Evolutionary conservation across 1,140 invertebrate genomes (phyloP).

Genomic region (Drosophila pachea): DNA sequence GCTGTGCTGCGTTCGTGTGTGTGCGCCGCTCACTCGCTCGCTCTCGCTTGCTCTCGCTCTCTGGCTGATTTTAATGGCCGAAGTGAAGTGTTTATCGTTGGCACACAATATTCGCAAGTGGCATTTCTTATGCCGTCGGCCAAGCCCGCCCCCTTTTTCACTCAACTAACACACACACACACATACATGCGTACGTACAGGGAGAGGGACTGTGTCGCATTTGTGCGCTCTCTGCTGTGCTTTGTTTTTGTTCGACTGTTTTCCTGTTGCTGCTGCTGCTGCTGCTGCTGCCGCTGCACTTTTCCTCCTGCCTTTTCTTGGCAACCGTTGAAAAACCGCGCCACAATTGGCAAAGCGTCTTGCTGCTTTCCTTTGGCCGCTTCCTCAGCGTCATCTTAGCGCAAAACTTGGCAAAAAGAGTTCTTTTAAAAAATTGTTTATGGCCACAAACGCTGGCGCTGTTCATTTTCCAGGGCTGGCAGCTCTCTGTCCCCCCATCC

Average conservation of each 20-base stretch:
- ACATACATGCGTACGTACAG: constrained; percentile 9
- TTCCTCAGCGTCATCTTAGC: constrained; percentile 19
- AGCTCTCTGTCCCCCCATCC: constrained; percentile 36
- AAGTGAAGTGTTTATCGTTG: constrained; percentile 79
- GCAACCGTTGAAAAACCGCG: constrained; percentile 74
- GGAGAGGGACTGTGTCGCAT: constrained; percentile 38
- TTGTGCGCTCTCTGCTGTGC: constrained; percentile 36
- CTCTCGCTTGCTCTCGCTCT: constrained; percentile 45
- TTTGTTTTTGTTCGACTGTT: constrained; percentile 52
- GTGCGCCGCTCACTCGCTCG: constrained; percentile 24
- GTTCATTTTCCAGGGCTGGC: constrained; percentile 63
- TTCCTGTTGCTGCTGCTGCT: constrained; percentile 52
- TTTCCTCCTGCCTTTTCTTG: constrained; percentile 70
- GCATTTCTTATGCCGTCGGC: constrained; percentile 72
- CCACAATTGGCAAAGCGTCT: constrained; percentile 68
- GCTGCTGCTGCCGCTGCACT: constrained; percentile 49
- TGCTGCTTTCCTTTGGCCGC: constrained; percentile 33
- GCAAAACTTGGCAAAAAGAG: constrained; percentile 71
- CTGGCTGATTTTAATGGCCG: constrained; percentile 78
- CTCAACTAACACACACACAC: constrained; percentile 30
- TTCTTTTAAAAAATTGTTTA: constrained; percentile 77
- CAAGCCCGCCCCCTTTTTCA: constrained; percentile 68
- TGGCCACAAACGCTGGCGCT: constrained; percentile 64
- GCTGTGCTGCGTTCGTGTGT: constrained; percentile 24
- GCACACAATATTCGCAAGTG: constrained; percentile 78